Evolutionary conservation across 2,888 invertebrate species (phyloP), one percentile per base, ranked within the genome.

Genomic region (Hypomecis punctinalis): DNA sequence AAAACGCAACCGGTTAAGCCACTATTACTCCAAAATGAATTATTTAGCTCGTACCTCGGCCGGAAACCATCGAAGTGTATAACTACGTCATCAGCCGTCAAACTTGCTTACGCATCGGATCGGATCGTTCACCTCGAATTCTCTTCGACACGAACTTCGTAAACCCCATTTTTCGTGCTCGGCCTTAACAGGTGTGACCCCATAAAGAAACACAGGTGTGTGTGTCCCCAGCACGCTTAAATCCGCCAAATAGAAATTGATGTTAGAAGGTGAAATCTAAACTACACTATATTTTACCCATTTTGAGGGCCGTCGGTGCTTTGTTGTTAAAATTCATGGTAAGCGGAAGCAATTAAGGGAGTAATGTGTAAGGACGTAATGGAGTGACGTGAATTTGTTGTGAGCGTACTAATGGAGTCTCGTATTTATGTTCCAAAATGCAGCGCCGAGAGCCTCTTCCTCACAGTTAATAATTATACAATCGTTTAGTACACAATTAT

Each of bases 271-370:
- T 82, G 81, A 85, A 88, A 86, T 85, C 84, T 84, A 86, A 87
- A 86, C 84, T 88, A 84, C 85, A 85, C 81, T 84, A 85, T 86
- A 88, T 87, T 85, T 88, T 79, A 86, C 81, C 85, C 83, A 85
- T 86, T 90, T 85, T 80, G 85, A 79, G 85, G 84, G 77, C 79
- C 80, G 78, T 83, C 79, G 77, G 79, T 83, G 85, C 86, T 89
- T 88, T 89, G 86, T 86, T 88, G 89, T 87, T 86, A 85, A 89
- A 90, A 90, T 89, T 89, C 86, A 86, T 84, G 83, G 86, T 88
- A 87, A 90, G 82, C 86, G 89, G 87, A 88, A 90, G 88, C 88
- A 91, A 90, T 91, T 90, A 90, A 84, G 85, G 80, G 81, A 82
- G 85, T 87, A 88, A 90, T 87, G 86, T 89, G 84, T 88, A 89